Base-by-base conservation (phyloP, 2,797 vertebrate genomes). In the Benthosema pterotum region DNA sequence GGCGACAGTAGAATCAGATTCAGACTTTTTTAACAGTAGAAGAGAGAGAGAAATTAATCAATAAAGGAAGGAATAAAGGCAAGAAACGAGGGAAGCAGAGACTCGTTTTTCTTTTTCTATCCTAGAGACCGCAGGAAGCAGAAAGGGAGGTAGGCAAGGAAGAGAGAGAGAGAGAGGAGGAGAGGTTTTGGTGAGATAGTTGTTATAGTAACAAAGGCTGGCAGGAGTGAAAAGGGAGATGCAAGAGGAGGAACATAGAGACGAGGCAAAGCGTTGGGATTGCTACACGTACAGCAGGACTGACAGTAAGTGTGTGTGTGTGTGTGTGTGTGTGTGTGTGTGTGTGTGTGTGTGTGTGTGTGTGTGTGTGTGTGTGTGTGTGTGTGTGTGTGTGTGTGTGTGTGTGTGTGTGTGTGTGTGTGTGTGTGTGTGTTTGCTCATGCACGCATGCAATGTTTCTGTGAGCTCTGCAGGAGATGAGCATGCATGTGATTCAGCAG, bases 201-300 rank as follows among this genome's bases (percentile, higher is more conserved):
- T 84, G 83, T 85, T 85, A 84, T 86, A 75, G 82, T 80, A 86
- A 88, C 32, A 56, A 82, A 60, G 72, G 49, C 28, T 77, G 84
- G 66, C 71, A 75, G 66, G 67, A 16, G 32, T 57, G 69, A 50
- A 49, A 64, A 60, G 32, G 60, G 72, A 49, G 42, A 80, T 86
- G 68, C 67, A 75, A 65, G 67, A 16, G 32, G 59, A 70, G 52
- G 52, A 65, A 60, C 59, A 18, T 22, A 59, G 28, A 72, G 53
- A 32, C 18, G 13, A 42, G 15, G 52, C 8, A 52, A 25, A 4
- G 43, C 28, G 3, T 7, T 46, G 50, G 50, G 11, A 22, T 19
- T 19, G 50, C 50, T 5, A 25, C 25, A 53, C 47, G 53, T 15
- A 65, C 42, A 32, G 11, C 38, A 56, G 46, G 19, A 58, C 22